phyloP scores from a whole-genome alignment of 1,140 invertebrate genomes.

The Drosophila cardini region DNA sequence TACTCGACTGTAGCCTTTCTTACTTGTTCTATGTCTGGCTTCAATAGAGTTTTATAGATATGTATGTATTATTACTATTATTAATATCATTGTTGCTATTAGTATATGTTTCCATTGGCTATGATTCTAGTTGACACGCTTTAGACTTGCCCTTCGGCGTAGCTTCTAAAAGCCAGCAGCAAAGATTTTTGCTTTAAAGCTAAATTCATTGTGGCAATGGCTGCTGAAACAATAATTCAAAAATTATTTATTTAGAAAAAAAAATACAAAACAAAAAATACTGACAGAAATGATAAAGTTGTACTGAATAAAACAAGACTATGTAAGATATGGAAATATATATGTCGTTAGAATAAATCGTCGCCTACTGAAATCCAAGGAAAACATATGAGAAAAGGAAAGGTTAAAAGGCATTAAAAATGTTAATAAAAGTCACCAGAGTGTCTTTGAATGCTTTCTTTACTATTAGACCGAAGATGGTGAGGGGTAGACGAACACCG shows the following conservation, averaged over 20 bases:
- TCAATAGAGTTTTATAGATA: conserved; percentile 66
- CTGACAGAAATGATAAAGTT: neutral
- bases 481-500: neutral
- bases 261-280: neutral
- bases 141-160: conserved; percentile 32
- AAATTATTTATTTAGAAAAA: neutral
- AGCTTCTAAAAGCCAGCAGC: neutral
- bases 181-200: neutral
- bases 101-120: conserved; percentile 47
- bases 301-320: conserved; percentile 13
- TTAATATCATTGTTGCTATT: conserved; percentile 57
- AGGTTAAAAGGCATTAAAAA: conserved; percentile 67
- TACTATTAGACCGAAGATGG: neutral
- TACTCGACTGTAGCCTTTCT: too few relatives aligned
- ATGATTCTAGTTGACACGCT: conserved; percentile 69
- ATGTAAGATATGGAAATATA: neutral
- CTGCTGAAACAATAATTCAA: neutral
- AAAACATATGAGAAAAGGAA: conserved; percentile 34
- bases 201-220: conserved; percentile 6
- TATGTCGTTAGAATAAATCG: neutral
- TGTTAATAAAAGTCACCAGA: conserved; percentile 49
- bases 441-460: conserved; percentile 36
- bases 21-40: conserved; percentile 13
- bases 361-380: conserved; percentile 27
- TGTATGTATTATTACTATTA: conserved; percentile 47